These are phyloP conservation scores for Cheilosia scutellata DNA, from an alignment of 2,888 invertebrate species.

Conservation along the genomic window DNA sequence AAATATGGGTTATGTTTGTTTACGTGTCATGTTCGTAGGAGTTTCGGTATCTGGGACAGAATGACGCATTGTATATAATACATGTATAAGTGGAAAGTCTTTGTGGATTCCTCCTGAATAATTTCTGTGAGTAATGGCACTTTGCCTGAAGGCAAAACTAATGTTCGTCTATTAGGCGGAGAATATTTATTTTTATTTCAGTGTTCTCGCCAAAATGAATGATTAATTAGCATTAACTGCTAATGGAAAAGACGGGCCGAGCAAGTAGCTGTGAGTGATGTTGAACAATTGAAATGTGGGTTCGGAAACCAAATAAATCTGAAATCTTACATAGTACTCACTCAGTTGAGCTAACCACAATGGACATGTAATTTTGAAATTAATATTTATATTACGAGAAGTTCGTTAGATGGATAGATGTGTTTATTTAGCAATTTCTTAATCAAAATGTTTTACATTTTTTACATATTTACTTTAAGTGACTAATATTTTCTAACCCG, in stretches of 20 bases:
- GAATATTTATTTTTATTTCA: constrained; percentile 67
- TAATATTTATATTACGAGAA: constrained; percentile 19
- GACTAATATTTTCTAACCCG: too few species aligned
- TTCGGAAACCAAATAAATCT: constrained; percentile 27
- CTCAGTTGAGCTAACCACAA: constrained; percentile 9
- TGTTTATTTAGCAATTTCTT: too few species aligned
- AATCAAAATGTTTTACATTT: too few species aligned
- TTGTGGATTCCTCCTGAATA: constrained; percentile 65
- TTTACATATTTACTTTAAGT: too few species aligned
- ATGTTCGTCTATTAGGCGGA: constrained; percentile 65
- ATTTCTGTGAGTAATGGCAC: constrained; percentile 73
- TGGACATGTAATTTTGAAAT: constrained; percentile 24
- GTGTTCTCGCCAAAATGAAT: constrained; percentile 64
- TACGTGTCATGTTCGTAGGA: constrained; percentile 64
- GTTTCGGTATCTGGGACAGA: constrained; percentile 18
- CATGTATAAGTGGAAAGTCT: constrained; percentile 43
- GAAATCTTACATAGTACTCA: not conserved
- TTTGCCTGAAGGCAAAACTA: constrained; percentile 60
- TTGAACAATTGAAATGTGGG: constrained; percentile 27
- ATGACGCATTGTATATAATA: constrained; percentile 32
- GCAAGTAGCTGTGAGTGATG: not conserved
- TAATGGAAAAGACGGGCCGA: constrained; percentile 35
- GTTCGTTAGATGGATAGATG: not conserved
- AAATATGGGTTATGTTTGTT: constrained; percentile 73
- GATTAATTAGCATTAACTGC: constrained; percentile 68